Evolutionary conservation across 2,888 invertebrate genomes (phyloP).

Genomic region (Aricia artaxerxes): DNA sequence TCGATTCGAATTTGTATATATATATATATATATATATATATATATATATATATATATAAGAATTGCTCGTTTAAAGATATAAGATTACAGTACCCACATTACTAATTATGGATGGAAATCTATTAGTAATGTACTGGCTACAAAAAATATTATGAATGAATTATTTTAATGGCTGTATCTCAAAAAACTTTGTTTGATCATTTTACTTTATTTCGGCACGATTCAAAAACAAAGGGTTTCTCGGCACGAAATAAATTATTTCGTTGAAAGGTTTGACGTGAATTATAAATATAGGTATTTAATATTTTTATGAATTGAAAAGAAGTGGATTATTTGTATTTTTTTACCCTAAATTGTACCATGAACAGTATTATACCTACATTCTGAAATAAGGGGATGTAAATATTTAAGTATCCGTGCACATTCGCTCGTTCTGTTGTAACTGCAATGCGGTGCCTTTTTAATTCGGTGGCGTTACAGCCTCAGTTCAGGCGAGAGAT

Average conservation of each 20-base stretch:
- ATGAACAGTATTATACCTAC: too few species aligned
- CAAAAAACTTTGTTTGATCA: not conserved
- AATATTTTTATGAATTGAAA: not conserved
- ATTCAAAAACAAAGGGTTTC: not conserved
- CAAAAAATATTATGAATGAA: too few species aligned
- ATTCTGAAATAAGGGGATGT: not conserved
- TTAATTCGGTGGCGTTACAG: constrained; percentile 58
- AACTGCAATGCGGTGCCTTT: constrained; percentile 48
- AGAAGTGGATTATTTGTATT: not conserved
- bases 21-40: too few species aligned
- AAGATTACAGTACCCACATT: too few species aligned
- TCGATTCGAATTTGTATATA: too few species aligned
- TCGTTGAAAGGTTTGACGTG: not conserved
- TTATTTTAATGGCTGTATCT: not conserved
- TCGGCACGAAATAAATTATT: constrained; percentile 2
- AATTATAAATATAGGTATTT: constrained; percentile 2
- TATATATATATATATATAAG: too few species aligned
- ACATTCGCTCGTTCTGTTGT: constrained; percentile 37
- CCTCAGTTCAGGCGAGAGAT: constrained; percentile 50
- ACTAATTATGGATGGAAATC: too few species aligned
- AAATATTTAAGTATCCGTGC: not conserved
- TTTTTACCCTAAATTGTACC: not conserved
- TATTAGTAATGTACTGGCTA: too few species aligned
- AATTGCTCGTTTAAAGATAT: too few species aligned
- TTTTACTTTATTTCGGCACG: not conserved